Percentiles rank a stretch among this genome's conserved stretches.
Conservation (phyloP, 2,113 vertebrate genomes). For the Zingel zingel region DNA sequence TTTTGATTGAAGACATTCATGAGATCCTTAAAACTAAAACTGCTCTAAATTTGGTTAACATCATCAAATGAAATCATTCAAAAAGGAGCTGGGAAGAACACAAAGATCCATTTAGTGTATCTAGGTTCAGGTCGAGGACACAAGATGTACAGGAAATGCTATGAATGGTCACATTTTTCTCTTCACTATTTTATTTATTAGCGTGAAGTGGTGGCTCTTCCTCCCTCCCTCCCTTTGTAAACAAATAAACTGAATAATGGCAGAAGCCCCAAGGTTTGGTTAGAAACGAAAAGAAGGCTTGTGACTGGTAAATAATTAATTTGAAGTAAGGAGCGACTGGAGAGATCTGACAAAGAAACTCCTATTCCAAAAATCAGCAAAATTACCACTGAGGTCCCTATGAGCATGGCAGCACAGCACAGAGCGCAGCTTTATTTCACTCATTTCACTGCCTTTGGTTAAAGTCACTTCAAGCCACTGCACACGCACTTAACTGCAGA, state of each 20-base stretch:
- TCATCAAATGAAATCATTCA: slow-evolving; percentile 29
- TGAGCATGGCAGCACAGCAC: background rate
- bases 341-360: background rate
- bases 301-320: slow-evolving; percentile 23
- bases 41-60: slow-evolving; percentile 19
- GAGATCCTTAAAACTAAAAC: background rate
- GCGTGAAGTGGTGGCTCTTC: background rate
- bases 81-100: slow-evolving; percentile 10
- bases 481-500: background rate
- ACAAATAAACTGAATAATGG: background rate
- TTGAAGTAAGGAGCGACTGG: background rate
- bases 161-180: slow-evolving; percentile 51
- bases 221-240: background rate
- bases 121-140: background rate
- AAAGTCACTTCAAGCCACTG: background rate
- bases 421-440: background rate
- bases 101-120: slow-evolving; percentile 28
- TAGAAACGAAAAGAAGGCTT: slow-evolving; percentile 10
- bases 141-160: slow-evolving; percentile 11
- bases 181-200: background rate
- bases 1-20: slow-evolving; percentile 18
- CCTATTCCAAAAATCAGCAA: background rate
- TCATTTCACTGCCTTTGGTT: background rate
- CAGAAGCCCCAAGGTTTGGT: slow-evolving; percentile 8
- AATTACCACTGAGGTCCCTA: background rate